Evolutionary conservation across 2,797 vertebrate species (phyloP), one percentile per base, ranked within the genome.

Genomic region (Myripristis jacobus): DNA sequence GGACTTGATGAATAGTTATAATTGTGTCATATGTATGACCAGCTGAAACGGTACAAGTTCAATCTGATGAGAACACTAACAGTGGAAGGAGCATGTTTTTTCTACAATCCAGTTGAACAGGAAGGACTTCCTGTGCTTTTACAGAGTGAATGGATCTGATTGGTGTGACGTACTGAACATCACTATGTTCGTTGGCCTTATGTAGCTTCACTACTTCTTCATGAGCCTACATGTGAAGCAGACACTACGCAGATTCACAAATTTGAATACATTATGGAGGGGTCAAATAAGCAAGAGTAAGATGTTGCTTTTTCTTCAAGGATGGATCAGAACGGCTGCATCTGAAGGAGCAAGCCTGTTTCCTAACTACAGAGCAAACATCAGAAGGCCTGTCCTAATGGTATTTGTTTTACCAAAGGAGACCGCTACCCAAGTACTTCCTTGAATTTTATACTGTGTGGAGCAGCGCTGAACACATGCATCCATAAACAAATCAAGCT

Each of bases 1-100:
- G 78, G 81, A 75, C 66, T 18, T 77, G 51, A 47, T 76, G 58
- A 36, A 18, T 81, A 19, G 66, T 61, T 50, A 51, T 44, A 47
- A n/a, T 41, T 12, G 22, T 47, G 80, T 76, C 60, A 48, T 41
- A 57, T 78, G 75, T 43, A 57, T 79, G 75, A 86, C 75, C 71
- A 83, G 86, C 84, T 73, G 46, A 78, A 85, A 66, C 29, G 62
- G 75, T 87, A 87, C 63, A 47, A 59, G 48, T 70, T 72, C 34
- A 77, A 70, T 65, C 66, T 25, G 61, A 64, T 61, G 11, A 13
- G 19, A 43, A 78, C 74, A 51, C 67, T 61, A 75, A 57, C 43
- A 9, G 61, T 47, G 19, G 29, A 47, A 59, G 34, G 38, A 47
- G 46, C 15, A 12, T 12, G 19, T 31, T 5, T 25, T 9, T 10